Evolutionary conservation across 64 coral and sea anemone species (phyloP).

Genomic region (Stichodactyla helianthus): DNA sequence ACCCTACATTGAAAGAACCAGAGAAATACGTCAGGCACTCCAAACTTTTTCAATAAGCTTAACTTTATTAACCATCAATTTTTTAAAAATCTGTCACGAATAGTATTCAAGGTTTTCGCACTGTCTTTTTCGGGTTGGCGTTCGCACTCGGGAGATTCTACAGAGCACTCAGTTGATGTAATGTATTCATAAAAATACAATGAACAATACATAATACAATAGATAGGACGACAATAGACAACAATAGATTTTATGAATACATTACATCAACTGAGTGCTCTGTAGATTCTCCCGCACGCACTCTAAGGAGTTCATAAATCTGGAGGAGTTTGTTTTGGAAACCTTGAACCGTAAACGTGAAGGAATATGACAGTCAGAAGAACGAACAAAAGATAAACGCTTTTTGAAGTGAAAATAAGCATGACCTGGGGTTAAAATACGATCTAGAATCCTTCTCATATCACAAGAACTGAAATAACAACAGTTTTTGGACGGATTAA

Average conservation of each 20-base stretch:
- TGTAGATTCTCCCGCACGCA: no score
- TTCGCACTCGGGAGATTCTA: not conserved
- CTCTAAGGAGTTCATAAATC: not conserved
- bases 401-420: not conserved
- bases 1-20: not conserved
- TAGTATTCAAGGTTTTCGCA: no score
- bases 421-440: not conserved
- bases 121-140: no score
- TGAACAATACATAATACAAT: no score
- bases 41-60: not conserved
- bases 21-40: not conserved
- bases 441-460: not conserved
- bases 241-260: no score
- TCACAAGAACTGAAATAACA: slow-evolving; percentile 10
- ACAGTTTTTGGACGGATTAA: not conserved
- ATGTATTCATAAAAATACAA: no score
- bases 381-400: not conserved
- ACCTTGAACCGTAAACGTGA: not conserved
- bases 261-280: not conserved
- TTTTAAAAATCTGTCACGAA: no score
- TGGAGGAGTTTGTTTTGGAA: not conserved
- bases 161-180: not conserved
- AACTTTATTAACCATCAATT: not conserved
- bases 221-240: no score
- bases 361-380: not conserved